phyloP scores from a whole-genome alignment of 35 echinoderm and acorn worm species.

The Apostichopus parvimensis region DNA sequence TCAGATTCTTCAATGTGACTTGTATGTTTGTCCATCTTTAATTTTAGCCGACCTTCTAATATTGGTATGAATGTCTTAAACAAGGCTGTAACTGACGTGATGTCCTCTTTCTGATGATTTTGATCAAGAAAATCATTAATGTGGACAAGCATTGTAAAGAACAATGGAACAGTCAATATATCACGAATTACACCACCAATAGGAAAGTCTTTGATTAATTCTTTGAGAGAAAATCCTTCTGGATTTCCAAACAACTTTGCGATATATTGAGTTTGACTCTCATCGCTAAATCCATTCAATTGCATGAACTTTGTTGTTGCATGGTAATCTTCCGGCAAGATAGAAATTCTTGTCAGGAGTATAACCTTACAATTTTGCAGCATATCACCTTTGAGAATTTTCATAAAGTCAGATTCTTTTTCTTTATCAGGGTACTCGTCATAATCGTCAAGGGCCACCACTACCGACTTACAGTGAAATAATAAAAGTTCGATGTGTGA shows the following conservation, averaged over 20 bases:
- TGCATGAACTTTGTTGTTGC: conserved; percentile 2
- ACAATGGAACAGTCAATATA: conserved; percentile 25
- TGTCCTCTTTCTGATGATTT: neutral
- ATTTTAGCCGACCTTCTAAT: neutral
- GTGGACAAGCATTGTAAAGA: conserved; percentile 16
- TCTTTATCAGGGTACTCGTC: conserved; percentile 38
- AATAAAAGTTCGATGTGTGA: neutral
- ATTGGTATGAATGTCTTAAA: neutral
- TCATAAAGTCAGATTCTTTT: conserved; percentile 18
- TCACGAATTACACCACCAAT: neutral
- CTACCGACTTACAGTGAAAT: neutral
- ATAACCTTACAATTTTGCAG: conserved; percentile 8
- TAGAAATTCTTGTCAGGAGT: conserved; percentile 20
- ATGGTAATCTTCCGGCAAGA: neutral
- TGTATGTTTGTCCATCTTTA: neutral
- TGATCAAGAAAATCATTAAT: neutral
- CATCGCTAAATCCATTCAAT: neutral
- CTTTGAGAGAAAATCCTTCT: neutral
- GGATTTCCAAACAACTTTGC: neutral
- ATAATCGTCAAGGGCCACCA: conserved; percentile 19
- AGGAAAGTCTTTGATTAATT: neutral
- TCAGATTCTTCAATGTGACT: neutral
- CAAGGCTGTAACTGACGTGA: neutral
- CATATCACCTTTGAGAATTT: conserved; percentile 13
- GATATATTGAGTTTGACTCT: neutral